These are phyloP conservation scores for Petrosia ficiformis DNA, from an alignment of 37 sponge, comb jelly and placozoan species.

Conservation along the genomic window DNA sequence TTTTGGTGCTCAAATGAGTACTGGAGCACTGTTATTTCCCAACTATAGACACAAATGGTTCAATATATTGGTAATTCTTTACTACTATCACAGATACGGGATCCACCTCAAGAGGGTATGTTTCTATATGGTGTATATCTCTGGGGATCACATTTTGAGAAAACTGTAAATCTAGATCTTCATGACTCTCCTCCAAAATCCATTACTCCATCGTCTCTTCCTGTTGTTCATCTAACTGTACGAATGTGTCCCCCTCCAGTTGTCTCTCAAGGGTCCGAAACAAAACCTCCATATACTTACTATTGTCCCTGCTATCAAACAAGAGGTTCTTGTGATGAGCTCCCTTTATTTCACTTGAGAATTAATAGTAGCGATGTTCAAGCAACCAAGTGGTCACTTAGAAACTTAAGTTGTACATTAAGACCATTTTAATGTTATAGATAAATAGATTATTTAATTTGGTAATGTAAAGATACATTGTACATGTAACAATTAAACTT, in stretches of 20 bases:
- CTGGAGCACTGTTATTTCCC: too few species aligned
- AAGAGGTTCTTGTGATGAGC: not conserved
- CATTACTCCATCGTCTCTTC: conserved; percentile 44
- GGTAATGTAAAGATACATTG: too few species aligned
- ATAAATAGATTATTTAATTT: too few species aligned
- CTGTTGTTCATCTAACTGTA: conserved; percentile 61
- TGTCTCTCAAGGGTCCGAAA: not conserved
- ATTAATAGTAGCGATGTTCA: conserved; percentile 51
- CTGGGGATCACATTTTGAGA: conserved; percentile 80
- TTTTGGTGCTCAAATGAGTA: too few species aligned
- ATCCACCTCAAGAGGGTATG: conserved; percentile 79
- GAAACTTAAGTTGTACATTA: conserved; percentile 56
- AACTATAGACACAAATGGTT: too few species aligned
- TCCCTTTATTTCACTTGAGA: conserved; percentile 29
- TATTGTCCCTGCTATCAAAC: conserved; percentile 51
- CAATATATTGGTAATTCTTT: too few species aligned
- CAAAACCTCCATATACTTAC: conserved; percentile 38
- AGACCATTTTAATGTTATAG: conserved; percentile 71
- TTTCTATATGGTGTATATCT: conserved; percentile 72
- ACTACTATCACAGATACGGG: conserved; percentile 63
- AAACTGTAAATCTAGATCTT: conserved; percentile 52
- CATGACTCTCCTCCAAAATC: conserved; percentile 61
- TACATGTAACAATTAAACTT: too few species aligned
- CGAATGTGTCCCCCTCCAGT: not conserved
- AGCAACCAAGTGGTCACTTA: conserved; percentile 51